Conservation (phyloP, 2,113 vertebrate genomes). For the Thinocorus orbignyianus region DNA sequence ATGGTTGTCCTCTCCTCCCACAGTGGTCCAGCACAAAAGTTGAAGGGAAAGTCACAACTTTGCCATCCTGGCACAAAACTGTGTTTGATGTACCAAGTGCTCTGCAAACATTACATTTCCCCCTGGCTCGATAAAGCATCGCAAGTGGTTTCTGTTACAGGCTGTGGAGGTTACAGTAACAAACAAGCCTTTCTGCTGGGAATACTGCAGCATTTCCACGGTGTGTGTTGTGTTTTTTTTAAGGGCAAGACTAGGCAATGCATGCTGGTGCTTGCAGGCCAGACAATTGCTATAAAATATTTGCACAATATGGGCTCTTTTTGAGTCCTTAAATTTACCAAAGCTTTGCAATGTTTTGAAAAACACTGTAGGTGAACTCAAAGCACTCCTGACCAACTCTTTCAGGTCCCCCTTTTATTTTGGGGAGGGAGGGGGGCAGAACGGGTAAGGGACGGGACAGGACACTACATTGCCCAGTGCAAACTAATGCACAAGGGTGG, state of each 20-base stretch:
- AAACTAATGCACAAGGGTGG: rapidly evolving
- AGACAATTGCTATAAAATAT: not conserved
- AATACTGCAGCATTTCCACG: not conserved
- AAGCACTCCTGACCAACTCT: not conserved
- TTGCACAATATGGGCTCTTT: not conserved
- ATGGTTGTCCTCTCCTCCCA: not conserved
- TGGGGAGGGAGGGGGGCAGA: no score
- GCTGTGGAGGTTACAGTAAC: not conserved
- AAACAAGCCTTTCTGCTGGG: not conserved
- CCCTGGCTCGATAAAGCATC: rapidly evolving
- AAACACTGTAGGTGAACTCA: not conserved
- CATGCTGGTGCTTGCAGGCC: not conserved
- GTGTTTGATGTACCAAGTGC: not conserved
- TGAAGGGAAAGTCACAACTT: not conserved
- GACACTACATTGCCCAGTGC: rapidly evolving
- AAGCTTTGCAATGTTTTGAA: not conserved
- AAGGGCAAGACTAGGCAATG: not conserved
- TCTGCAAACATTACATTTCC: not conserved
- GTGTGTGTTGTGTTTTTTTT: not conserved
- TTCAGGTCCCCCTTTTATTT: not conserved
- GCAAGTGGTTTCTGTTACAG: not conserved
- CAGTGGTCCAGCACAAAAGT: rapidly evolving
- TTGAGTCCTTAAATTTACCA: not conserved
- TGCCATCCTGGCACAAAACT: rapidly evolving
- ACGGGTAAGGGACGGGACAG: no score